These are phyloP conservation scores for Aurelia sp. DNA, from an alignment of 30 jellyfish, hydroid and myxozoan species.

Conservation along the genomic window DNA sequence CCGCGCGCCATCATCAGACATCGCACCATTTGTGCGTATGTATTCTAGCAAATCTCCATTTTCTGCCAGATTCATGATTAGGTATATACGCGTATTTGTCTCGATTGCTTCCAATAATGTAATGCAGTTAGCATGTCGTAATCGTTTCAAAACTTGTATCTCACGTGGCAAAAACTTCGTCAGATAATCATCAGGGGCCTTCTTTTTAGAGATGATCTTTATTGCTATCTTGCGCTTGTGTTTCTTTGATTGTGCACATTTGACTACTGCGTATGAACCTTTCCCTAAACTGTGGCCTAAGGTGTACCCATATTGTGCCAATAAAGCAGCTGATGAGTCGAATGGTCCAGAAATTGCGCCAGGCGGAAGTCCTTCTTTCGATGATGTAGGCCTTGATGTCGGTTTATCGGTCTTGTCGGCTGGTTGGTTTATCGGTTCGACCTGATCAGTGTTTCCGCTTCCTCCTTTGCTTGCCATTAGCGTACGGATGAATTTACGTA, in stretches of 20 bases:
- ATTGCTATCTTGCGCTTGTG: conserved; percentile 93
- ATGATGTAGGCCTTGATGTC: conserved; percentile 56
- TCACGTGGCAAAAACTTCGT: conserved; percentile 96
- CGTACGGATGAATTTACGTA: conserved; percentile 30
- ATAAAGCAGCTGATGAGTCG: conserved; percentile 96
- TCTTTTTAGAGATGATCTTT: conserved; percentile 94
- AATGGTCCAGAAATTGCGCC: conserved; percentile 90
- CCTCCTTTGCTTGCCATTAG: conserved; percentile 67
- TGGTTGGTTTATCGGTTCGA: conserved; percentile 3
- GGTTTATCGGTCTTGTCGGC: conserved; percentile 27
- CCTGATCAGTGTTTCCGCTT: conserved; percentile 39
- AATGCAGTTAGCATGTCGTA: conserved; percentile 93
- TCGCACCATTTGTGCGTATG: conserved; percentile 92
- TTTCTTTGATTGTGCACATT: conserved; percentile 91
- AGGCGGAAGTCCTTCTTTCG: conserved; percentile 61
- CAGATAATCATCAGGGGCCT: conserved; percentile 98
- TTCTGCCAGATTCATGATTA: conserved; percentile 98
- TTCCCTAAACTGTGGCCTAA: conserved; percentile 96
- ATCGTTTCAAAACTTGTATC: conserved; percentile 92
- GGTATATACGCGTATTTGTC: conserved; percentile 91
- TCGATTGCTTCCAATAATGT: conserved; percentile 97
- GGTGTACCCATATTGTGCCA: conserved; percentile 95
- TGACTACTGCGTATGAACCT: conserved; percentile 97
- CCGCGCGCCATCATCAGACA: conserved; percentile 93
- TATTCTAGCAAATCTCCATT: conserved; percentile 98